These are phyloP conservation scores for Drosophila cracens DNA, from an alignment of 2,888 invertebrate species.

Conservation along the genomic window DNA sequence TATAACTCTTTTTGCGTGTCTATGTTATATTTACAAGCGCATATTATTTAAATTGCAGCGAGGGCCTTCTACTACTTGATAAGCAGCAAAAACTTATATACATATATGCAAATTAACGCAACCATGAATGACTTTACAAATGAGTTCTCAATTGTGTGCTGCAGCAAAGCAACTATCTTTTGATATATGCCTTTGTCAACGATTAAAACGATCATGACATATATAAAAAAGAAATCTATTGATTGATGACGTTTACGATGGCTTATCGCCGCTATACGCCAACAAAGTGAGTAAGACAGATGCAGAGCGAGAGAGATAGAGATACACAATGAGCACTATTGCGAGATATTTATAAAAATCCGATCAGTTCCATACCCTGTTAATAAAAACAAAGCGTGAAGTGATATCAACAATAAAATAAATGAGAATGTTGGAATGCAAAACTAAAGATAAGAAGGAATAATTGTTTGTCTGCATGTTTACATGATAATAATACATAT, in stretches of 20 bases:
- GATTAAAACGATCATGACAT: conserved; percentile 74
- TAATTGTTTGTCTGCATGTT: not conserved
- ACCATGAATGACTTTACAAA: not conserved
- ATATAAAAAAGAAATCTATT: conserved; percentile 57
- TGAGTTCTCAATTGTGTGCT: not conserved
- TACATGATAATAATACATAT: not conserved
- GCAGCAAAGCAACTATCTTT: conserved; percentile 3
- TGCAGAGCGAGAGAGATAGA: not conserved
- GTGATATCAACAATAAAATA: not conserved
- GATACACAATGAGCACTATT: conserved; percentile 3
- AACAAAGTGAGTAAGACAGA: not conserved
- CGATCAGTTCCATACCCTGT: conserved; percentile 26
- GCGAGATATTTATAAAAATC: not conserved
- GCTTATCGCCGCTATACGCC: conserved; percentile 49
- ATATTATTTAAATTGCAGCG: conserved; percentile 19
- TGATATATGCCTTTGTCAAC: conserved; percentile 22
- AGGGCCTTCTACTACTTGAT: conserved; percentile 35
- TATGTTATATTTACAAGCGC: conserved; percentile 48
- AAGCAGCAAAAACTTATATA: conserved; percentile 24
- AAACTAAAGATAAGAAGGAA: not conserved
- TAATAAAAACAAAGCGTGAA: not conserved
- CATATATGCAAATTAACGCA: not conserved
- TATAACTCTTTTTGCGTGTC: conserved; percentile 11
- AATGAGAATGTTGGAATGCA: not conserved
- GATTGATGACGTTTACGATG: conserved; percentile 44